Base-by-base conservation (phyloP, 2,797 vertebrate genomes). In the Syngnathus acus region DNA sequence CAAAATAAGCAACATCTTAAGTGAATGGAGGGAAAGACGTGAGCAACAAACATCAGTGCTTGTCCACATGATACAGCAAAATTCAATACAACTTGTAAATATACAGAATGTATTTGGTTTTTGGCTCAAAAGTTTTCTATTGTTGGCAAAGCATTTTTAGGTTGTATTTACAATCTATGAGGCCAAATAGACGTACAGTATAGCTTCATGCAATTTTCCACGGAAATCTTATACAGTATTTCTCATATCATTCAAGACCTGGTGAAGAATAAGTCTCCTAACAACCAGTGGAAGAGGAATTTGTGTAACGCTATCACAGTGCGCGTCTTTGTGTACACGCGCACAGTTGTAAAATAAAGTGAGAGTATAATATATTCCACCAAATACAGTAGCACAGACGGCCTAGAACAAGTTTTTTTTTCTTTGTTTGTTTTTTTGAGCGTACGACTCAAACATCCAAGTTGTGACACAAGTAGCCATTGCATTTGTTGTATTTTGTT, bases 31-130 rank as follows among this genome's bases (percentile, higher is more conserved):
- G 32, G 23, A 61, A 59, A 65, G 66, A 60, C 64, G 69, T 66
- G 37, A 62, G 62, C 5, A 58, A 50, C 19, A 67, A 39, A 72
- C 55, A 78, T 76, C 78, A 84, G 83, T 83, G 80, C 80, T 75
- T 68, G 45, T 76, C 61, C 68, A 75, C 64, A 71, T 77, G 78
- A 81, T 84, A 82, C 79, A 86, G 74, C 77, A 77, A 73, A 48
- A 78, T 65, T 65, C 63, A 51, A 23, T 21, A 53, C 54, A 38
- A 62, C n/a, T 21, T 62, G 21, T 62, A 16, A 45, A 62, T 62
- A 23, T 62, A 62, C 13, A 62, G 21, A 62, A 62, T 23, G 21
- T 61, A 9, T 43, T 43, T 62, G 6, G 42, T 61, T 65, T 80
- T 76, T 70, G 77, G 75, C 68, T 68, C 37, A 23, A 72, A 23